Conservation (phyloP, 2,888 invertebrate genomes). For the Gordius sp. region DNA sequence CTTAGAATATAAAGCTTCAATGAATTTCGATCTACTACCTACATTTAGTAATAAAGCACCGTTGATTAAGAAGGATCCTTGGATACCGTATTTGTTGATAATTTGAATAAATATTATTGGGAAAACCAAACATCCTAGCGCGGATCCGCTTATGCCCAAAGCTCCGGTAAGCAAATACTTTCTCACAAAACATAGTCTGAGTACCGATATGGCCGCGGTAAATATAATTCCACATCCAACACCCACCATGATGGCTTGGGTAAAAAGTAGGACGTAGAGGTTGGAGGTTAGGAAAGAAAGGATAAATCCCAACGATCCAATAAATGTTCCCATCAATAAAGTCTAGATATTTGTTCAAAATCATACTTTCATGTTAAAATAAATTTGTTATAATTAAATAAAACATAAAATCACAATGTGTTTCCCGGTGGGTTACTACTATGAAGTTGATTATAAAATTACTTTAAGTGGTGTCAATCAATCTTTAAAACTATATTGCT, state of each 20-base stretch:
- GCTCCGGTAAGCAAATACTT: neutral
- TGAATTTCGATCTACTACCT: no score
- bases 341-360: no score
- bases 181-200: neutral
- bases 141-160: conserved; percentile 1
- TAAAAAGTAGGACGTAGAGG: neutral
- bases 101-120: neutral
- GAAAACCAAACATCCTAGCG: neutral
- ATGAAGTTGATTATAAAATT: no score
- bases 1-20: no score
- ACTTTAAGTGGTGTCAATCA: no score
- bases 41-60: neutral
- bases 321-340: neutral
- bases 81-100: neutral
- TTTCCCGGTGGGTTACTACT: no score
- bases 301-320: neutral
- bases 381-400: no score
- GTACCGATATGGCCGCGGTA: conserved; percentile 2
- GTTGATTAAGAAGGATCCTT: neutral
- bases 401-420: no score
- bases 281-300: neutral
- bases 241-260: neutral
- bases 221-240: neutral
- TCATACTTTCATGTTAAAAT: no score
- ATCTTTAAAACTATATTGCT: no score